A percentile compares a stretch with the other conserved stretches of the same genome.
Conservation (phyloP, 2,797 vertebrate species). For the Sphenopsis melanotis region DNA sequence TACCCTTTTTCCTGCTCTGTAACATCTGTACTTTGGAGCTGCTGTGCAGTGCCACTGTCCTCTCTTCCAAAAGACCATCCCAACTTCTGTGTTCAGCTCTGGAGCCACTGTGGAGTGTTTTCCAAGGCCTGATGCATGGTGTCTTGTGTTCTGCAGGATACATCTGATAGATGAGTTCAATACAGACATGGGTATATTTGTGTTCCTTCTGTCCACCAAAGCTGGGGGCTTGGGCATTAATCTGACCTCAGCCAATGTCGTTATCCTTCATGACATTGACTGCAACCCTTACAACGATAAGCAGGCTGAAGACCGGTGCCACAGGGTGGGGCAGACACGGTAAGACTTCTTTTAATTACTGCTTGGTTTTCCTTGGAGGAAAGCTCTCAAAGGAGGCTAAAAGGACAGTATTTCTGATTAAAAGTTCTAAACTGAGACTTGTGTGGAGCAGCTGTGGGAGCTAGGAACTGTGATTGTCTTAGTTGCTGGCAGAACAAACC, state of each 20-base stretch:
- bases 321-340: constrained; percentile 94
- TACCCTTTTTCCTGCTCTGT: not conserved
- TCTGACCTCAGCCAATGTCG: constrained; percentile 92
- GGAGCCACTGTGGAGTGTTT: not conserved
- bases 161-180: constrained; percentile 94
- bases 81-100: not conserved
- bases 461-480: not conserved
- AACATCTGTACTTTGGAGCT: not conserved
- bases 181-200: constrained; percentile 89
- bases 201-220: constrained; percentile 94
- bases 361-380: not conserved
- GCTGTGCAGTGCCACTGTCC: not conserved
- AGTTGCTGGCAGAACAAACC: not conserved
- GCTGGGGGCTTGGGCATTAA: constrained; percentile 96
- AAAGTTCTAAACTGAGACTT: not conserved
- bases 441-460: not conserved
- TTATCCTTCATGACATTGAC: constrained; percentile 96
- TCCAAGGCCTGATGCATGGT: not conserved
- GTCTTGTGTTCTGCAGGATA: constrained; percentile 79
- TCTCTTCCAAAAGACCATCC: not conserved
- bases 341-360: constrained; percentile 33
- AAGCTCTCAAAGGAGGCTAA: not conserved
- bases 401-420: not conserved
- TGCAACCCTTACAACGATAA: constrained; percentile 98
- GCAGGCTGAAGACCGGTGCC: constrained; percentile 96